Base-by-base conservation (phyloP, 1,140 invertebrate species). In the Anastrepha ludens region DNA sequence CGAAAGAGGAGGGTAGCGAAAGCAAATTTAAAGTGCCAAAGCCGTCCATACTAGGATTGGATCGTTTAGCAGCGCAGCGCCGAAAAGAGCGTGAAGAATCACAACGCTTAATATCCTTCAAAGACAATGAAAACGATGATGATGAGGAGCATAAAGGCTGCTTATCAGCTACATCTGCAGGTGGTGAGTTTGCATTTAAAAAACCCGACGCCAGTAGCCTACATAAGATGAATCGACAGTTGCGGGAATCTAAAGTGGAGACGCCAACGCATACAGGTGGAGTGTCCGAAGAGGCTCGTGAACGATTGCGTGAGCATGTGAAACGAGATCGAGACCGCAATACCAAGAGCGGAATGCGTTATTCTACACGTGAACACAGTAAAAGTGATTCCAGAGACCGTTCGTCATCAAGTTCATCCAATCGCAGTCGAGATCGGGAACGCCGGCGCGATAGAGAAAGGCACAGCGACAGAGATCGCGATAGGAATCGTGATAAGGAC, bases 181-280 rank as follows among this genome's bases (percentile, higher is more conserved):
- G 92, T 59, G 87, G 91, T 88, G 90, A 94, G 47, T 89, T 93
- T 86, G 89, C 90, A 15, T 92, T 91, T 81, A 92, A 90, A 74
- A 92, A 90, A 5, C 92, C 91, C 11, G 91, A 93, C 70, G 90
- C 88, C 17, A 93, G 88, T n/a, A 94, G 92, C 87, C 90, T 90
- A 58, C 94, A 90, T 2, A 94, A 93, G 81, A 93, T 94, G 41
- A 94, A 93, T 86, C 93, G 97, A 89, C 96, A 97, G 93, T 98
- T 98, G 91, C 94, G 98, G 87, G 94, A 95, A 87, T 94, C 96
- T 9, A 95, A 96, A 90, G 96, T 97, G 90, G 98, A 99, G 94
- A 99, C 98, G 8, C 98, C 98, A 0, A 97, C 98, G 0, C 96
- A 99, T 91, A 98, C 98, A 5, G 98, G 98, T 60, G 98, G 98